A percentile compares a stretch with the other conserved stretches of the same genome.
phyloP scores from a whole-genome alignment of 1,140 invertebrate species.

The Drosophila erecta region DNA sequence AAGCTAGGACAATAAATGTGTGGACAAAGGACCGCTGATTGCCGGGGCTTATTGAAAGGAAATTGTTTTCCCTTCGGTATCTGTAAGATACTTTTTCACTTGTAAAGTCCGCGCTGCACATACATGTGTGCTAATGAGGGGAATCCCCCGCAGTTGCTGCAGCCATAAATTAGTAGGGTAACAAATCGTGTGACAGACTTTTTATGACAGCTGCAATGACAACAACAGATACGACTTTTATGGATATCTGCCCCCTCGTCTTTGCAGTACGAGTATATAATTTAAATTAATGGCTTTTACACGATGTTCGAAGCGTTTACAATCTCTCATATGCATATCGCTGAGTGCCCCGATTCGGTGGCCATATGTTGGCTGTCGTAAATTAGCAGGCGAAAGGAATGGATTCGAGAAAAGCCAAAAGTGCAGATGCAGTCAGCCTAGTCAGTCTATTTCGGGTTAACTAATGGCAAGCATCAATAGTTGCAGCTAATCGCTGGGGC shows the following conservation, averaged over 20 bases:
- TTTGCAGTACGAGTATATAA: constrained; percentile 70
- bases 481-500: constrained; percentile 32
- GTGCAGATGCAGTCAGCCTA: constrained; percentile 41
- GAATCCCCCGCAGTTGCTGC: constrained; percentile 1
- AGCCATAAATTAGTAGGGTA: constrained; percentile 52
- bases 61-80: constrained; percentile 27
- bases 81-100: constrained; percentile 17
- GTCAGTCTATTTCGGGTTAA: constrained; percentile 44
- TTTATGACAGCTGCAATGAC: constrained; percentile 75
- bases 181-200: constrained; percentile 66
- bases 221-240: constrained; percentile 62
- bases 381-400: constrained; percentile 65
- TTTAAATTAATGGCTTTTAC: constrained; percentile 81
- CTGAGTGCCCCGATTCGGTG: constrained; percentile 54
- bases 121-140: constrained; percentile 23
- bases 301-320: constrained; percentile 53
- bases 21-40: constrained; percentile 29
- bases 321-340: constrained; percentile 24
- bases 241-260: constrained; percentile 37
- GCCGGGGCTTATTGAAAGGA: constrained; percentile 30
- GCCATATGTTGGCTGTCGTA: constrained; percentile 70
- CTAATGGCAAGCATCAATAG: constrained; percentile 44
- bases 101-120: neutral
- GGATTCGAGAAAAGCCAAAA: constrained; percentile 34
- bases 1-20: constrained; percentile 32